Percentiles rank a stretch among this genome's conserved stretches.
phyloP scores from a whole-genome alignment of 2,797 vertebrate species.

The Thripadectes ignobilis region DNA sequence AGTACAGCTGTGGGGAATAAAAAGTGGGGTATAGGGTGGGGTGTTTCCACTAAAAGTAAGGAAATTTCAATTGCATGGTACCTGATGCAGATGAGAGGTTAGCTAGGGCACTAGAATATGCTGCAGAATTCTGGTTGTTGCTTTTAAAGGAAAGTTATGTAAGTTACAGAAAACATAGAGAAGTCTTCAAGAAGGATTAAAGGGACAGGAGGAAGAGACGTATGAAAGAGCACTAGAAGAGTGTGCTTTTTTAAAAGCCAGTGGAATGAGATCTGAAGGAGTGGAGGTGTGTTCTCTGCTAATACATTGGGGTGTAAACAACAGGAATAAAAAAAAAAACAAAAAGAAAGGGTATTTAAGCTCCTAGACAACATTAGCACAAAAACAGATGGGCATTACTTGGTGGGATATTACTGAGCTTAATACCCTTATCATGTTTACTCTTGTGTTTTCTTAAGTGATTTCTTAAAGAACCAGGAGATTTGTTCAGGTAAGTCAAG shows the following conservation, averaged over 20 bases:
- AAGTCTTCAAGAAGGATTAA: not conserved
- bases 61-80: not conserved
- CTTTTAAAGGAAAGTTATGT: not conserved
- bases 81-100: not conserved
- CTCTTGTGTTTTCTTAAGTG: constrained; percentile 20
- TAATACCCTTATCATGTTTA: not conserved
- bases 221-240: not conserved
- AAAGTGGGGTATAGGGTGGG: not conserved
- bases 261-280: not conserved
- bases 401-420: not conserved
- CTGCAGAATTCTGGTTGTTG: not conserved
- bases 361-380: not conserved
- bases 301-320: not conserved
- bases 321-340: not conserved
- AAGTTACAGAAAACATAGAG: not conserved
- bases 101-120: not conserved
- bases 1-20: not conserved
- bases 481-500: constrained; percentile 27
- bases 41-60: not conserved
- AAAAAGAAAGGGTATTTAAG: not conserved
- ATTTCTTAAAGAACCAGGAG: constrained; percentile 22
- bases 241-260: not conserved
- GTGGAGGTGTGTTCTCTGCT: not conserved
- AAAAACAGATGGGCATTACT: not conserved
- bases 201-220: not conserved